These are phyloP conservation scores for Rhopalosiphum nymphaeae DNA, from an alignment of 2,888 invertebrate genomes.

Conservation along the genomic window DNA sequence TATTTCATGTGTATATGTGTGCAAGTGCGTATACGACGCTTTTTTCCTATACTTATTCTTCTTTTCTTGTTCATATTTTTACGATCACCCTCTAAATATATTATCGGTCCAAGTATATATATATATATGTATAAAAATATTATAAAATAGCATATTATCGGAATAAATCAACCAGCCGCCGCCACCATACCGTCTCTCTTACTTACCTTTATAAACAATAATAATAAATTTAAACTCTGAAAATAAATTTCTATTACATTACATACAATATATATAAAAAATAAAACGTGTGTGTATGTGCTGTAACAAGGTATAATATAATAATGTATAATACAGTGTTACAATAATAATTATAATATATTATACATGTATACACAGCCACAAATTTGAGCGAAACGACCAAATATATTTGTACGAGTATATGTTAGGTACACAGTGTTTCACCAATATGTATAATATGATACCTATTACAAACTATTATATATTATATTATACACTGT, in stretches of 20 bases:
- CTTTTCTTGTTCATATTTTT: constrained; percentile 41
- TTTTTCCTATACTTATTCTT: constrained; percentile 12
- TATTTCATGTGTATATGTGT: neutral
- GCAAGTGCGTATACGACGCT: constrained; percentile 22
- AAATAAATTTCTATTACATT: neutral
- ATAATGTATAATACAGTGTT: neutral
- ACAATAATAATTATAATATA: neutral
- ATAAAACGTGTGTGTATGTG: neutral
- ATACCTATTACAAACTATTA: neutral
- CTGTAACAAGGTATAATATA: neutral
- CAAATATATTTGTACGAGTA: neutral
- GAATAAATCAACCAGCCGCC: constrained; percentile 50
- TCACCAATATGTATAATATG: neutral
- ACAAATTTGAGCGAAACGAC: neutral
- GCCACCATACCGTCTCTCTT: neutral
- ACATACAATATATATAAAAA: neutral
- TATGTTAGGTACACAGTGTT: neutral
- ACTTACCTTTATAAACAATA: neutral
- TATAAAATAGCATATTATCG: constrained; percentile 31
- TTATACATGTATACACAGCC: neutral
- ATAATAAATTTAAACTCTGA: constrained; percentile 26
- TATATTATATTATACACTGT: neutral
- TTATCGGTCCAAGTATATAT: constrained; percentile 42
- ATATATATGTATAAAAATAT: neutral
- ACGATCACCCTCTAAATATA: constrained; percentile 54